Base-by-base conservation (phyloP, 2,113 vertebrate genomes). In the Hypocryptadius cinnamomeus region DNA sequence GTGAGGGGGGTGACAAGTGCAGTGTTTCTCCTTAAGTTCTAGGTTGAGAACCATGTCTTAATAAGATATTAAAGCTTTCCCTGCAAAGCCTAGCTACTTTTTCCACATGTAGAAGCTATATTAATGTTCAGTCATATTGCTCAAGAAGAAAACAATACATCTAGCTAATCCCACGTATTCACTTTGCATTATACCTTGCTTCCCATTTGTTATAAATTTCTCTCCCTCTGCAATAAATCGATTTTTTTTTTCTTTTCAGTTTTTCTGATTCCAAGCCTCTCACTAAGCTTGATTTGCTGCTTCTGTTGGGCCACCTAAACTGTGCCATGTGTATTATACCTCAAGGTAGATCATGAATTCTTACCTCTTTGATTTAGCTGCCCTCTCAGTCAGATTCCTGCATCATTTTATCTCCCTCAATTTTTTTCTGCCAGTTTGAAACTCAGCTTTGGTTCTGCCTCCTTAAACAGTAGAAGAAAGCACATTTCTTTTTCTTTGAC, bases 361-460 rank as follows among this genome's bases (percentile, higher is more conserved):
- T 87, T 84, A 69, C 90, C 77, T 76, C 82, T 95, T 93, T 95
- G 87, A 95, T 95, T 96, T 93, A 94, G 79, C 82, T 88, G 82
- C 85, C 84, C 72, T 74, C 87, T 91, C 92, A 81, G 82, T 81
- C 90, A 90, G 82, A 92, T 92, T 85, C 76, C 79, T 76, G 90
- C 79, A 84, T 93, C 82, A 96, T 94, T 95, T 96, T 90, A 92
- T 95, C 91, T 94, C 68, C 28, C 60, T 85, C 5, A 0, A 33
- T 79, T 92, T 93, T 87, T 89, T 95, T 86, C 85, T 95, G 82
- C 90, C 72, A 86, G 92, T 94, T 88, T 92, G 85, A 96, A 95
- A 95, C 91, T 90, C 77, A 57, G 83, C 82, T 94, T 95, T 88
- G 79, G 96, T 94, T 94, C 91, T 96, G 79, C 90, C 69, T 95